phyloP scores from a whole-genome alignment of 2,113 vertebrate genomes.

The Vulpes lagopus region DNA sequence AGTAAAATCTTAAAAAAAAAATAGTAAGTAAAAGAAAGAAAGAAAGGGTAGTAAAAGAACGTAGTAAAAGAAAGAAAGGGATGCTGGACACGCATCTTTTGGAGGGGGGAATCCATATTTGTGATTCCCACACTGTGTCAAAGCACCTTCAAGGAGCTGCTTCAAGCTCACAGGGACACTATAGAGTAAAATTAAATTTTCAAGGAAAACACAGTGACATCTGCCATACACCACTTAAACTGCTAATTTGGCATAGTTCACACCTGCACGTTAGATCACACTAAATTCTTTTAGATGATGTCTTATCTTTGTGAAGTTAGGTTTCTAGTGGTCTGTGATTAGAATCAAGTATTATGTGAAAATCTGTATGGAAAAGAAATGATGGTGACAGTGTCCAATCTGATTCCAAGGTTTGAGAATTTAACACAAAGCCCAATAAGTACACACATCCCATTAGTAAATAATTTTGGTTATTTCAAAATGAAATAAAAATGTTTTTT shows the following conservation, averaged over 20 bases:
- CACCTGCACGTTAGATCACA: background rate
- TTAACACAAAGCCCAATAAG: background rate
- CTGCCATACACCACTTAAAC: background rate
- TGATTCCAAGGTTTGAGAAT: background rate
- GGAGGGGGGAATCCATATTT: background rate
- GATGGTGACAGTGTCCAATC: background rate
- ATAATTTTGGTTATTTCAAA: background rate
- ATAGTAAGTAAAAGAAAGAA: background rate
- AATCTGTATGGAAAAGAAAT: background rate
- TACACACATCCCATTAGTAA: background rate
- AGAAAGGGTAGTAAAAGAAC: too few species aligned
- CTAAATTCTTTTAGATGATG: background rate
- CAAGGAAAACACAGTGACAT: background rate
- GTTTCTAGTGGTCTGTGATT: background rate
- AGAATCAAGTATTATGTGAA: background rate
- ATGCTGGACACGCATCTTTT: background rate
- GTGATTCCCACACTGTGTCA: background rate
- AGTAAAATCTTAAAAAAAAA: background rate
- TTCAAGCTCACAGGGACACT: background rate
- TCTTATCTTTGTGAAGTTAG: background rate
- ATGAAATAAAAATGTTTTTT: constrained; percentile 25
- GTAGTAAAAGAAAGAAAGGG: background rate
- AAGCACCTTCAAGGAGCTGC: background rate
- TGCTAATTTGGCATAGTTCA: background rate
- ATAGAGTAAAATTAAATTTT: background rate